These are phyloP conservation scores for Gerris lacustris DNA, from an alignment of 2,888 invertebrate species.

Conservation along the genomic window DNA sequence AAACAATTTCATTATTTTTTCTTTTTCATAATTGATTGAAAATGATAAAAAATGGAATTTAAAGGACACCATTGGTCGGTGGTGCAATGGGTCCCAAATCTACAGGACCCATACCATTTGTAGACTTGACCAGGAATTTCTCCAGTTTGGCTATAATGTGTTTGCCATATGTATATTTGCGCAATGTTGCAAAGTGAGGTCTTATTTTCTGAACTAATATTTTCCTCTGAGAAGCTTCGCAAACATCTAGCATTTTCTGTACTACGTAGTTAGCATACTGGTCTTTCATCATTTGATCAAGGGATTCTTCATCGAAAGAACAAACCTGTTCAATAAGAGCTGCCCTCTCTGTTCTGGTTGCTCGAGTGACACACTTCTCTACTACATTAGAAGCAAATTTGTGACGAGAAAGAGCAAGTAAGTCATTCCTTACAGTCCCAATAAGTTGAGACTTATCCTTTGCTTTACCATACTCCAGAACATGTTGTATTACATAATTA, in stretches of 20 bases:
- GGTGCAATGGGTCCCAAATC: slow-evolving; percentile 59
- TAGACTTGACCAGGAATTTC: slow-evolving; percentile 75
- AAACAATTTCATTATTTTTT: no score
- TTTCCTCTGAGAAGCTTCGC: slow-evolving; percentile 94
- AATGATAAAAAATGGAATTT: slow-evolving; percentile 30
- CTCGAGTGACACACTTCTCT: slow-evolving; percentile 97
- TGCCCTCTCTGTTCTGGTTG: slow-evolving; percentile 83
- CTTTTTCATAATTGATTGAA: not conserved
- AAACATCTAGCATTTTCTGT: slow-evolving; percentile 99
- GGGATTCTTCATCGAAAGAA: slow-evolving; percentile 84
- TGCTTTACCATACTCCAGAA: slow-evolving; percentile 87
- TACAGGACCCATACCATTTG: slow-evolving; percentile 22
- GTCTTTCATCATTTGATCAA: slow-evolving; percentile 98
- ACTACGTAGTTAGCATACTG: slow-evolving; percentile 99
- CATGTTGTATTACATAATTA: slow-evolving; percentile 97
- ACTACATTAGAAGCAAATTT: slow-evolving; percentile 99
- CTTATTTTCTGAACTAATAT: slow-evolving; percentile 97
- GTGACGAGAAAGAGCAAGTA: slow-evolving; percentile 89
- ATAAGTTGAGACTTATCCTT: slow-evolving; percentile 95
- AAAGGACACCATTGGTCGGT: slow-evolving; percentile 52
- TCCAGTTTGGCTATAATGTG: slow-evolving; percentile 96
- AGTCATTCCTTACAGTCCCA: slow-evolving; percentile 73
- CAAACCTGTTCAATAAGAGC: slow-evolving; percentile 96
- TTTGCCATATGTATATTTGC: slow-evolving; percentile 98
- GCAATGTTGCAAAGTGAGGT: slow-evolving; percentile 88